These are phyloP conservation scores for Erpobdella octoculata DNA, from an alignment of 2,888 invertebrate genomes.

Conservation along the genomic window DNA sequence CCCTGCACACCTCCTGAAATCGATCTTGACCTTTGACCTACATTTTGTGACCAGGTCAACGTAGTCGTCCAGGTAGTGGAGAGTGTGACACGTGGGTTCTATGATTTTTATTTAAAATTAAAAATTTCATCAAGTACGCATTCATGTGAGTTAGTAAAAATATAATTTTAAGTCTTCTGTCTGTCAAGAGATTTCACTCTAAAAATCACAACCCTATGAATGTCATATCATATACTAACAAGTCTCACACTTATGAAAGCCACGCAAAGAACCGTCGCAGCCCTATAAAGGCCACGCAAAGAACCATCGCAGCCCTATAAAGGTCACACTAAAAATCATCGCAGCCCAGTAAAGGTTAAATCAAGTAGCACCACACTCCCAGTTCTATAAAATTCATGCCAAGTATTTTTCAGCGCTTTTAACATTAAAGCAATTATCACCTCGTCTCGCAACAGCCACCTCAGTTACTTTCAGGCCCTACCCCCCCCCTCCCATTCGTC, in stretches of 20 bases:
- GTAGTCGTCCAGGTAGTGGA: background rate
- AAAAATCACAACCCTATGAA: no score
- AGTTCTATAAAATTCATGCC: background rate
- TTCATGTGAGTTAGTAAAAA: background rate
- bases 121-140: background rate
- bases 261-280: no score
- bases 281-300: no score
- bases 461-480: background rate
- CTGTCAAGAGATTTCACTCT: background rate
- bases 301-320: no score
- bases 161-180: background rate
- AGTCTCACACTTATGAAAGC: no score
- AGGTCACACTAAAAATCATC: no score
- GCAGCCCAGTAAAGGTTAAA: no score
- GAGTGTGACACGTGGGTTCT: slow-evolving; percentile 3
- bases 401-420: background rate
- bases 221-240: no score
- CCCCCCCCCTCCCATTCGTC: no score
- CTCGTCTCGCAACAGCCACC: background rate
- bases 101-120: no score
- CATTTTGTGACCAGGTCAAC: background rate
- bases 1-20: background rate
- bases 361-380: background rate
- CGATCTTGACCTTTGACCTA: background rate
- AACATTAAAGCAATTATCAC: no score